phyloP scores from a whole-genome alignment of 2,888 invertebrate species.

The Scaptomyza cyrtandrae region DNA sequence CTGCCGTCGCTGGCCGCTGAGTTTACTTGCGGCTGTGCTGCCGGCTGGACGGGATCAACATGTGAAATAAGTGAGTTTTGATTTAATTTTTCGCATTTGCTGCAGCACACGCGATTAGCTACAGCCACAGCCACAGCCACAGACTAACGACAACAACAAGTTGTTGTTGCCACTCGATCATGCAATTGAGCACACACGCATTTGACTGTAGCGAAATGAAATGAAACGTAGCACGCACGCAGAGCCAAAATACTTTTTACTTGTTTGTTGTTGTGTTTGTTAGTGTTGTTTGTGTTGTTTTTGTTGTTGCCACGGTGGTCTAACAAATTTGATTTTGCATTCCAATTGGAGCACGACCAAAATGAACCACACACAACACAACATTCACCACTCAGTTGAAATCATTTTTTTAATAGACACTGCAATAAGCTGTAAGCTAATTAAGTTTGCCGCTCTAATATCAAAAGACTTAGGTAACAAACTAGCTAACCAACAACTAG shows the following conservation, averaged over 20 bases:
- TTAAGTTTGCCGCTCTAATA: conserved; percentile 65
- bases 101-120: conserved; percentile 79
- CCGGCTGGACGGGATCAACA: conserved; percentile 93
- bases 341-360: conserved; percentile 78
- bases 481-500: conserved; percentile 31
- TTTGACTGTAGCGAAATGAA: conserved; percentile 77
- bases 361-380: conserved; percentile 50
- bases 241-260: conserved; percentile 30
- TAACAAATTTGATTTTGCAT: conserved; percentile 71
- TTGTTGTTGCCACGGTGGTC: conserved; percentile 65
- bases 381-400: conserved; percentile 64
- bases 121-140: conserved; percentile 56
- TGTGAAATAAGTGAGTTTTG: conserved; percentile 89
- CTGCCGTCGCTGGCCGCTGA: conserved; percentile 85
- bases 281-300: conserved; percentile 29
- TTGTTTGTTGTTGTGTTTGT: conserved; percentile 18
- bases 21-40: conserved; percentile 91
- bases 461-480: conserved; percentile 59
- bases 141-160: conserved; percentile 8
- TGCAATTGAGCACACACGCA: conserved; percentile 80
- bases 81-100: conserved; percentile 75
- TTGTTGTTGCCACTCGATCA: conserved; percentile 67
- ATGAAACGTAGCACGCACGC: conserved; percentile 80
- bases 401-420: conserved; percentile 40
- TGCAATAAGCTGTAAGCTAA: conserved; percentile 69